phyloP scores from a whole-genome alignment of 2,797 vertebrate genomes.

The Anniella stebbinsi region DNA sequence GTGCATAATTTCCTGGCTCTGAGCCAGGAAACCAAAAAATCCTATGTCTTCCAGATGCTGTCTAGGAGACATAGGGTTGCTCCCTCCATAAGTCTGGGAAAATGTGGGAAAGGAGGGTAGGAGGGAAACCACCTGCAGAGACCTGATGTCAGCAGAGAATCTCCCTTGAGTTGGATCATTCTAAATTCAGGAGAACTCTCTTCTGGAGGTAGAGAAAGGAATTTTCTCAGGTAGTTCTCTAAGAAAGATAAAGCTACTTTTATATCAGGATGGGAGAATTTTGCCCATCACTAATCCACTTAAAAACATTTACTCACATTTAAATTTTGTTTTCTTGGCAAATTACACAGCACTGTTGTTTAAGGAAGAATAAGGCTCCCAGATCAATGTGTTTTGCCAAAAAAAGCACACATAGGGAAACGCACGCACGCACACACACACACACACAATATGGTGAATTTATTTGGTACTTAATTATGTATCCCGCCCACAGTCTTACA shows the following conservation, averaged over 20 bases:
- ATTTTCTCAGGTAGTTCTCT: background rate
- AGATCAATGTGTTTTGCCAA: background rate
- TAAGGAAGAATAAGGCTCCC: background rate
- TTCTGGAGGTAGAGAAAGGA: no score
- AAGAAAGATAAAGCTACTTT: background rate
- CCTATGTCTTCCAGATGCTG: no score
- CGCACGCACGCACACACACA: no score
- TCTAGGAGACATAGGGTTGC: no score
- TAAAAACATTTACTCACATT: background rate
- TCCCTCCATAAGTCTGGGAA: background rate
- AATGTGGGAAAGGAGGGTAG: background rate
- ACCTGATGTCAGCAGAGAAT: background rate
- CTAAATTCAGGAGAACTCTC: background rate
- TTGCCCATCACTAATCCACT: background rate
- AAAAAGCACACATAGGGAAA: background rate
- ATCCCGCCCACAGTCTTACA: no score
- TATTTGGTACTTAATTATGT: background rate
- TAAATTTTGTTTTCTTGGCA: background rate
- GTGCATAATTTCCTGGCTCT: no score
- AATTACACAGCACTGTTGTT: no score
- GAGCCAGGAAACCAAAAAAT: no score
- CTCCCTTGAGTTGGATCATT: background rate
- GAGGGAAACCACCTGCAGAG: background rate
- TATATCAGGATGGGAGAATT: background rate
- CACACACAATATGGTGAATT: background rate